Conservation (phyloP, 2,797 vertebrate species). For the Simalia tracyae region DNA sequence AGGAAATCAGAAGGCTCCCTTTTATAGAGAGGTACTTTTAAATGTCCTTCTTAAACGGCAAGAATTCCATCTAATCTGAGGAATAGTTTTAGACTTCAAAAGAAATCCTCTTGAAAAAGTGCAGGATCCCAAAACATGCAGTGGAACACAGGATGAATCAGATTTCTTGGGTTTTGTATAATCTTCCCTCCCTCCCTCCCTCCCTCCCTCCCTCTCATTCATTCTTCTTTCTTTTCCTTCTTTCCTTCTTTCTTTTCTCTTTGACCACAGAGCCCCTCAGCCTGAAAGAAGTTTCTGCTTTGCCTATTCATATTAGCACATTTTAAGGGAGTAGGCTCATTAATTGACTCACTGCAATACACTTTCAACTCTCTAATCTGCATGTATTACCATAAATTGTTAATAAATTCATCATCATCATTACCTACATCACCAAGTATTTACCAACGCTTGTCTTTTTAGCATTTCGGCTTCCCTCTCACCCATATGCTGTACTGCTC, state of each 20-base stretch:
- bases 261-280: neutral
- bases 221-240: neutral
- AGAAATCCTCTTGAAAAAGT: neutral
- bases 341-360: slow-evolving; percentile 8
- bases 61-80: neutral
- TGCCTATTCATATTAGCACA: neutral
- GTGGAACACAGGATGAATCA: neutral
- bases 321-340: neutral
- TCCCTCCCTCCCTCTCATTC: neutral
- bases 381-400: slow-evolving; percentile 19
- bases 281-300: neutral
- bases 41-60: neutral
- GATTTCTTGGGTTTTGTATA: neutral
- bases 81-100: neutral
- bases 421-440: slow-evolving; percentile 17
- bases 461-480: neutral
- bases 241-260: neutral
- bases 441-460: neutral
- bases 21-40: neutral
- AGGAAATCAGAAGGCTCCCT: neutral
- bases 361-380: slow-evolving; percentile 12
- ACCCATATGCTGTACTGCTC: neutral
- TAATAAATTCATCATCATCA: slow-evolving; percentile 3
- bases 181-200: neutral
- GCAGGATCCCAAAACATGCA: neutral